A percentile compares a stretch with the other conserved stretches of the same genome.
These are phyloP conservation scores for Mastomys natalensis DNA, from an alignment of 2,113 vertebrate species.

Conservation along the genomic window DNA sequence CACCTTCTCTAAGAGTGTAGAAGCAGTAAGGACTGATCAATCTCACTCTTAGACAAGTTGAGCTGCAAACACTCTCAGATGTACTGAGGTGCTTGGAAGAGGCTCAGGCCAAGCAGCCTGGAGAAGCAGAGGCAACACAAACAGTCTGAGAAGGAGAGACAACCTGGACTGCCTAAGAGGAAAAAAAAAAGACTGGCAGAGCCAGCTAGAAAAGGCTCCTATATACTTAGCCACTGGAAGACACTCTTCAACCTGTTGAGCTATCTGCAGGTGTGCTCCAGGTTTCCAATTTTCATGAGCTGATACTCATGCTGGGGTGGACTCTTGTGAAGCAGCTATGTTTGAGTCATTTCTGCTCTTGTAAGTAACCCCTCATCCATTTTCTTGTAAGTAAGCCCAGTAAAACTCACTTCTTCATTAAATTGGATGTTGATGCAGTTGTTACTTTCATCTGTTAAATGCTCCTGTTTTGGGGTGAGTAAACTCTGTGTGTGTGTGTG, in stretches of 20 bases:
- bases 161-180: background rate
- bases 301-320: background rate
- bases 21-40: background rate
- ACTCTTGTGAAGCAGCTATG: background rate
- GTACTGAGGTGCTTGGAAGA: background rate
- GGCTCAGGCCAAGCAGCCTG: background rate
- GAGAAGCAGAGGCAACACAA: background rate
- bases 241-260: background rate
- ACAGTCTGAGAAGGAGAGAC: background rate
- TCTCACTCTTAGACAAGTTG: background rate
- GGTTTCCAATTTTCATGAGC: background rate
- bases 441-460: background rate
- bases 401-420: background rate
- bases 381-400: background rate
- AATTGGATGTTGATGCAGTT: background rate
- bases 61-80: background rate
- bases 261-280: background rate
- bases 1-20: background rate
- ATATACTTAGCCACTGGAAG: background rate
- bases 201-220: background rate
- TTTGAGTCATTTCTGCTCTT: background rate
- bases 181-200: background rate
- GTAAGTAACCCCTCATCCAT: background rate
- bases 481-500: background rate
- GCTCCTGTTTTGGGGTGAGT: background rate